Evolutionary conservation across 2,888 invertebrate genomes (phyloP).

Genomic region (Catonia carolina): DNA sequence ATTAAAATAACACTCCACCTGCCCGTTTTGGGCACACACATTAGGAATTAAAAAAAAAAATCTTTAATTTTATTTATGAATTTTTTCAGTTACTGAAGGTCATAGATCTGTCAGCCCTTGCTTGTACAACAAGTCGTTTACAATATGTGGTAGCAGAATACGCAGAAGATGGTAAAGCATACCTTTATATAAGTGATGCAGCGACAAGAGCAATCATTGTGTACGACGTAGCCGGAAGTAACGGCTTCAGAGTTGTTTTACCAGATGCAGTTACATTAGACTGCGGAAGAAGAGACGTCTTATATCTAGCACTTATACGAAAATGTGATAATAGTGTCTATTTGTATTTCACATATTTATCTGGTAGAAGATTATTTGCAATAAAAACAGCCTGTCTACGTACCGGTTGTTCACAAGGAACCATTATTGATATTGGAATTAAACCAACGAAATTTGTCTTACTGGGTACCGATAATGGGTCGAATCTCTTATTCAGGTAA

Average conservation of each 20-base stretch:
- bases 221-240: conserved; percentile 54
- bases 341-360: conserved; percentile 57
- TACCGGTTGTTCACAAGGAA: background rate
- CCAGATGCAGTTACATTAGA: conserved; percentile 50
- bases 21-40: no score
- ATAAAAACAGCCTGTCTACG: conserved; percentile 6
- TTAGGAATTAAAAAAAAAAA: no score
- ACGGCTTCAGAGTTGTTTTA: conserved; percentile 57
- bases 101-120: conserved; percentile 53
- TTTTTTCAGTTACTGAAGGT: conserved; percentile 47
- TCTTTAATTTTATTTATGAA: background rate
- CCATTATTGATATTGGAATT: conserved; percentile 1
- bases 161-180: conserved; percentile 34
- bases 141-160: conserved; percentile 66
- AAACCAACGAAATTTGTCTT: conserved; percentile 11
- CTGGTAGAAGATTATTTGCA: conserved; percentile 5
- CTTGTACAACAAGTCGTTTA: conserved; percentile 51
- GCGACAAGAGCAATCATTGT: conserved; percentile 61
- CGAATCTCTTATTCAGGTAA: conserved; percentile 14
- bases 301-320: conserved; percentile 59
- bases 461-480: conserved; percentile 5
- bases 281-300: conserved; percentile 52
- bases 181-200: conserved; percentile 58
- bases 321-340: conserved; percentile 51
- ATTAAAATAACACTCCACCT: no score